Base-by-base conservation (phyloP, 2,113 vertebrate species). In the Brachyhypopomus occidentalis region DNA sequence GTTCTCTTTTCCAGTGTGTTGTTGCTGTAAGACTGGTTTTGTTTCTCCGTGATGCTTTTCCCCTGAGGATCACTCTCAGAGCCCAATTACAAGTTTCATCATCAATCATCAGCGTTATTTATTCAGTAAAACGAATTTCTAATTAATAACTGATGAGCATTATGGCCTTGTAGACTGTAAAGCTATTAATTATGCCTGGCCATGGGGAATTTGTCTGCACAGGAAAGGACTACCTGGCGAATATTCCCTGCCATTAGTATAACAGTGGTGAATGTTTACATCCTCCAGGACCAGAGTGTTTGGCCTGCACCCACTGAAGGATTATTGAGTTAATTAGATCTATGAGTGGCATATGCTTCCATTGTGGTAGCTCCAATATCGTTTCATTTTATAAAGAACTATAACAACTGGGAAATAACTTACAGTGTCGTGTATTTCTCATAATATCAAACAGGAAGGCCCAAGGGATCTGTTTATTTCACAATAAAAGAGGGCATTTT, bases 91-190 rank as follows among this genome's bases (percentile, higher is more conserved):
- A 96, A 97, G 94, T 96, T 96, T 95, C 92, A 96, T 96, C 96
- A 99, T 99, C 96, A 97, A 99, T 99, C 97, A 97, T 96, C 93
- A 97, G 94, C 94, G 96, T 96, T 98, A 98, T 99, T 99, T 99
- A 98, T 98, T 97, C 96, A 97, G 95, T 91, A 94, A 97, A 97
- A 96, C 95, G 95, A 97, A 98, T 97, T 98, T 96, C 96, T 98
- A 98, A 98, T 99, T 99, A 99, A 99, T 99, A 98, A 98, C 98
- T 98, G 96, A 99, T 99, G 96, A 97, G 95, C 96, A 96, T 98
- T 97, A 96, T 97, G 96, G 96, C 96, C 96, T 97, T 92, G 91
- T 97, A 96, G 94, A 94, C 94, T 95, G 94, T 94, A 95, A 94
- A 92, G 92, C 95, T 95, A 98, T 98, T 97, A 96, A 98, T 98